Percentiles rank a stretch among this genome's conserved stretches.
phyloP scores from a whole-genome alignment of 2,888 invertebrate genomes.

The Drosophila niveifrons region DNA sequence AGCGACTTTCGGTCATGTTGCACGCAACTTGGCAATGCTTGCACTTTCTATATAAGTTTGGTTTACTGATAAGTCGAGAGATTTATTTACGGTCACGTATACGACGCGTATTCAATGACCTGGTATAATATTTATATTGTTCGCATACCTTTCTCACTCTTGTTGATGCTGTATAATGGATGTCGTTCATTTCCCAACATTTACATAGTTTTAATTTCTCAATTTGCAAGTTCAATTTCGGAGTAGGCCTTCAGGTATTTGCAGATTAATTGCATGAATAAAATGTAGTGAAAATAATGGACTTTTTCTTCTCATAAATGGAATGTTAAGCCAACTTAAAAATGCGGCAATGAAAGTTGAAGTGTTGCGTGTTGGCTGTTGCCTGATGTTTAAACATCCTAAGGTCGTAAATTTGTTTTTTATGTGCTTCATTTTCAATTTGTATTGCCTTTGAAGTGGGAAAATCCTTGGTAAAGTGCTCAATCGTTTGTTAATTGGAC shows the following conservation, averaged over 20 bases:
- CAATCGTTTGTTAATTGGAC: constrained; percentile 18
- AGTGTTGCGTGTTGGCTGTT: constrained; percentile 55
- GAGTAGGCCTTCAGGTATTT: constrained; percentile 14
- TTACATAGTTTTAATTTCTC: constrained; percentile 57
- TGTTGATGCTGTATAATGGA: constrained; percentile 39
- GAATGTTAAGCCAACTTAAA: constrained; percentile 34
- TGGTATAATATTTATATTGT: constrained; percentile 39
- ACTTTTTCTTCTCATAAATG: constrained; percentile 49
- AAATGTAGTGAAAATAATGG: constrained; percentile 41
- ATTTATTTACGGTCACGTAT: constrained; percentile 40
- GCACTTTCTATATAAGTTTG: constrained; percentile 50
- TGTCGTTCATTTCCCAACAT: constrained; percentile 45
- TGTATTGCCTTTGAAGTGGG: constrained; percentile 34
- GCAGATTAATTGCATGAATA: constrained; percentile 55
- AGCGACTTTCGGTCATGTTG: constrained; percentile 14
- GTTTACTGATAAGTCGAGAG: constrained; percentile 40
- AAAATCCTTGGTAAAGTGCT: constrained; percentile 10
- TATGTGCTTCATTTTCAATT: constrained; percentile 30
- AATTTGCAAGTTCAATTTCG: constrained; percentile 67
- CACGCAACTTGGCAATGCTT: constrained; percentile 25
- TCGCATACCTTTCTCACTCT: constrained; percentile 24
- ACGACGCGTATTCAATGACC: constrained; percentile 49
- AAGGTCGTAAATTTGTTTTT: constrained; percentile 20
- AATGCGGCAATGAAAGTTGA: constrained; percentile 51
- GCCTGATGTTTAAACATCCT: constrained; percentile 35